Base-by-base conservation (phyloP, 2,797 vertebrate species). In the Uromys caudimaculatus region DNA sequence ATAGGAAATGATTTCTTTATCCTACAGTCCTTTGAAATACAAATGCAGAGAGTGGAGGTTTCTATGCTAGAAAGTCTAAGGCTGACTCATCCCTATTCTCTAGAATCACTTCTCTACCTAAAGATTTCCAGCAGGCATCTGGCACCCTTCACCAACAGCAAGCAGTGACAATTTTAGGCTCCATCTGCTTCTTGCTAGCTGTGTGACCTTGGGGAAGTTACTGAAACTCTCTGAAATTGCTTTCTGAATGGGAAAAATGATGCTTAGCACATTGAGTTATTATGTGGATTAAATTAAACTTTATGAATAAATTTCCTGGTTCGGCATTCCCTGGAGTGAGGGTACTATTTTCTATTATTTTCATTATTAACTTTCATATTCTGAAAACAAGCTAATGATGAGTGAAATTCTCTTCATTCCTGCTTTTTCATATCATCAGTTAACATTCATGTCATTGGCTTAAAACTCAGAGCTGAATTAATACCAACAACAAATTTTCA, bases 1-100 rank as follows among this genome's bases (percentile, higher is more conserved):
- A 97, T 97, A 97, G 97, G 89, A 98, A 98, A 97, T 97, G 50
- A 97, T 97, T 98, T 98, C 97, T 97, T 97, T 98, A 96, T 96
- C 93, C 79, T 82, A 97, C 76, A 94, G 41, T 75, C 94, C 97
- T 98, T 98, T 98, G 98, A 98, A 98, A 98, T 98, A 98, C 93
- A 98, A 98, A 98, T 98, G 71, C 81, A 86, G 93, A 93, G 96
- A 97, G 96, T 83, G 94, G 97, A 97, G 94, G 90, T 97, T 96
- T 97, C 69, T 6, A 52, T 0, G 12, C 92, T 97, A 4, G 17
- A 75, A 95, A 96, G 95, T 97, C 82, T 87, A 97, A 54, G 64
- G 89, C 96, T 97, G 97, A 98, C 90, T 97, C 90, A 95, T 98
- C 98, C 98, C 38, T 82, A 92, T 60, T 96, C 88, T 97, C 54